Evolutionary conservation across 2,113 vertebrate genomes (phyloP).

Genomic region (Orycteropus afer): DNA sequence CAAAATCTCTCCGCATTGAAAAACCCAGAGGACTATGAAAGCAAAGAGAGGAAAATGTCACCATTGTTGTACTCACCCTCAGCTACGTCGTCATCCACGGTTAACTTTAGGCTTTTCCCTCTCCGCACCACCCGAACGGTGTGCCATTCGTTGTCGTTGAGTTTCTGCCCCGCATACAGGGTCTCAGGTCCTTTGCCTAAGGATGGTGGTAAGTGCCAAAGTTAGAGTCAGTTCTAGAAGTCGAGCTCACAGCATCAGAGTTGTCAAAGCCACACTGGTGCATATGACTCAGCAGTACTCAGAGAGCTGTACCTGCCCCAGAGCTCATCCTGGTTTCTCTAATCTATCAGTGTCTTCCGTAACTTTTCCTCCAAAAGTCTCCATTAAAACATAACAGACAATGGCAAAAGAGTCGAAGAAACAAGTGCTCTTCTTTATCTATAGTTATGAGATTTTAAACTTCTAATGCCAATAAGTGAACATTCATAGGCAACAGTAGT

Average conservation of each 20-base stretch:
- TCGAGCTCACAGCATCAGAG: not conserved
- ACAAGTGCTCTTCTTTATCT: not conserved
- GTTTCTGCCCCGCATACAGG: conserved; percentile 97
- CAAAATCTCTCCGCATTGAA: not conserved
- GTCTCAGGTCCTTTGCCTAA: conserved; percentile 98
- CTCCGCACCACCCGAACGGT: conserved; percentile 95
- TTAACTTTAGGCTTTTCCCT: conserved; percentile 95
- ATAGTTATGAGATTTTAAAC: not conserved
- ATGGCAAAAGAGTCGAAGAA: not conserved
- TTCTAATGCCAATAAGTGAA: not conserved
- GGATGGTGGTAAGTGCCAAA: conserved; percentile 71
- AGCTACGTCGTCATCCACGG: conserved; percentile 95
- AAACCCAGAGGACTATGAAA: not conserved
- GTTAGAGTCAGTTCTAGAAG: conserved; percentile 70
- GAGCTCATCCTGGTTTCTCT: not conserved
- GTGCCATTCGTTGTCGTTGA: conserved; percentile 99
- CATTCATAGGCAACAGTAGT: not conserved
- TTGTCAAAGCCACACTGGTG: conserved; percentile 85
- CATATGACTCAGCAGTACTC: not conserved
- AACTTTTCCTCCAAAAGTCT: not conserved
- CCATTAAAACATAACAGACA: not conserved
- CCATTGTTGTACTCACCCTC: conserved; percentile 89
- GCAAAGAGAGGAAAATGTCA: not conserved
- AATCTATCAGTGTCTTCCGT: not conserved
- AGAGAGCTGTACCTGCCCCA: rapidly evolving